These are phyloP conservation scores for Rhinogobio ventralis DNA, from an alignment of 2,797 vertebrate genomes.

Conservation along the genomic window DNA sequence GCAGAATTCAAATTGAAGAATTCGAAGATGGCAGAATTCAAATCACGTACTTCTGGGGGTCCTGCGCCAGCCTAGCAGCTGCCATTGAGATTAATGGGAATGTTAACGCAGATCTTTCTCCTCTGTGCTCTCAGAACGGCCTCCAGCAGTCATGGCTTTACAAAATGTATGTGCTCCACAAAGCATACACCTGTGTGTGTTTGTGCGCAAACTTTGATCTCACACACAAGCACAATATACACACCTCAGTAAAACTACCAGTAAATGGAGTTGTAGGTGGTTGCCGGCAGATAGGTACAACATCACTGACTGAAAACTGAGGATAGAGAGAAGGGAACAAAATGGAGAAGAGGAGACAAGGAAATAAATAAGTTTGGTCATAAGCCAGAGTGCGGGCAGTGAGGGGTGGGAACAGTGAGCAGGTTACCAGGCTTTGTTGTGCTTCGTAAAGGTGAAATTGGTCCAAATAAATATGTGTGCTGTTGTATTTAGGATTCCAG, in stretches of 20 bases:
- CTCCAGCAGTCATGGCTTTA: conserved; percentile 17
- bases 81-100: not conserved
- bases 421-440: conserved; percentile 69
- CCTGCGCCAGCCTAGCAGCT: conserved; percentile 21
- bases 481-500: conserved; percentile 42
- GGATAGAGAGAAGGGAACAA: conserved; percentile 21
- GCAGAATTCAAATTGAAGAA: not conserved
- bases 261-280: not conserved
- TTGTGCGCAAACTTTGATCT: conserved; percentile 2
- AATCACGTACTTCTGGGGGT: not conserved
- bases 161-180: conserved; percentile 39
- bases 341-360: conserved; percentile 43
- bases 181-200: conserved; percentile 26
- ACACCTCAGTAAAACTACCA: not conserved
- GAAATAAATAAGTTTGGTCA: conserved; percentile 27
- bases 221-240: conserved; percentile 34
- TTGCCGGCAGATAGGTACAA: not conserved
- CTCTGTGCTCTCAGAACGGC: conserved; percentile 5
- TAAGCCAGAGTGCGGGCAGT: conserved; percentile 40
- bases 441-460: conserved; percentile 69
- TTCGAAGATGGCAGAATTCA: not conserved
- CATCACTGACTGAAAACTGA: conserved; percentile 25
- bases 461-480: conserved; percentile 58
- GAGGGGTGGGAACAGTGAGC: conserved; percentile 46
- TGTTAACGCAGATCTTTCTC: not conserved